Evolutionary conservation across 2,888 invertebrate genomes (phyloP).

Genomic region (Cyclophora albipunctata): DNA sequence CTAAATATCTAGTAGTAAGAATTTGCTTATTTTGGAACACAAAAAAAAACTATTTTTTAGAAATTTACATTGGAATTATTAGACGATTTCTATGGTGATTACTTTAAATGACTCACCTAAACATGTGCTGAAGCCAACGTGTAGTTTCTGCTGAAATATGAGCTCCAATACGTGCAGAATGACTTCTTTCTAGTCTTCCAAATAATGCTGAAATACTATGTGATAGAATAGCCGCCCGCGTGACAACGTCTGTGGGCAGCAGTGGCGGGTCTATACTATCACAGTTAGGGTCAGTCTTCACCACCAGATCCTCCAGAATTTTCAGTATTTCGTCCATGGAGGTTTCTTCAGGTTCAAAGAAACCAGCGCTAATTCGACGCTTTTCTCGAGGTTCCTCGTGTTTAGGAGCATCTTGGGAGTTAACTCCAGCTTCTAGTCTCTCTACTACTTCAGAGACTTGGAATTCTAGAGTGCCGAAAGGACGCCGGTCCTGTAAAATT

Average conservation of each 20-base stretch:
- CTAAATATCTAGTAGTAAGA: too few species aligned
- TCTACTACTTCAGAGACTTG: slow-evolving; percentile 84
- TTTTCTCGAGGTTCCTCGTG: slow-evolving; percentile 53
- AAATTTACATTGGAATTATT: too few species aligned
- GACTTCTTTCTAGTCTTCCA: slow-evolving; percentile 85
- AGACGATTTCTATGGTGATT: background rate
- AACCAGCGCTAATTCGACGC: slow-evolving; percentile 68
- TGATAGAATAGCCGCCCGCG: slow-evolving; percentile 81
- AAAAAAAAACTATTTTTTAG: too few species aligned
- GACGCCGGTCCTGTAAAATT: slow-evolving; percentile 73
- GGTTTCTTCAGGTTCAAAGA: slow-evolving; percentile 73
- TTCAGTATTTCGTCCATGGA: slow-evolving; percentile 78
- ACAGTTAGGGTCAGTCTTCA: slow-evolving; percentile 77
- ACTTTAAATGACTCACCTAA: slow-evolving; percentile 74
- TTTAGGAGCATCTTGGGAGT: slow-evolving; percentile 54
- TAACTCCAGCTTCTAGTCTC: slow-evolving; percentile 80
- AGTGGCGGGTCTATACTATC: slow-evolving; percentile 78
- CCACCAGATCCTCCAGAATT: slow-evolving; percentile 74
- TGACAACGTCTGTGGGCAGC: slow-evolving; percentile 77
- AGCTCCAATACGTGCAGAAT: slow-evolving; percentile 86
- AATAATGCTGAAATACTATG: slow-evolving; percentile 92
- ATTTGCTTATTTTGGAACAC: too few species aligned
- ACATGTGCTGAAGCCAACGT: slow-evolving; percentile 90
- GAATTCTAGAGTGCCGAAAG: slow-evolving; percentile 79
- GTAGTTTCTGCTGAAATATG: slow-evolving; percentile 90